Conservation (phyloP, 2,888 invertebrate species). For the Chorisops tibialis region DNA sequence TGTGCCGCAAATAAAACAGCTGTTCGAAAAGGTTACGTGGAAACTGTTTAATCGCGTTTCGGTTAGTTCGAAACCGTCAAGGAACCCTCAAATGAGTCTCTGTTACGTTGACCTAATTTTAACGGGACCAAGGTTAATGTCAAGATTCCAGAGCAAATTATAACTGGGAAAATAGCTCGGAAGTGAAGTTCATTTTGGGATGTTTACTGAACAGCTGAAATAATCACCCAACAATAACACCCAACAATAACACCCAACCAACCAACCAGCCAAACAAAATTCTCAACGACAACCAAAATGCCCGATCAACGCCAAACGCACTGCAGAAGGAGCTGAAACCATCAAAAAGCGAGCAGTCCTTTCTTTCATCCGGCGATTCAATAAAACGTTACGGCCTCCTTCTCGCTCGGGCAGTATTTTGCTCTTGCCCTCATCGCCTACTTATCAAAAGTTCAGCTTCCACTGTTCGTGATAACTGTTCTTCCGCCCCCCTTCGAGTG, state of each 20-base stretch:
- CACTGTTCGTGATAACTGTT: no score
- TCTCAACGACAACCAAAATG: no score
- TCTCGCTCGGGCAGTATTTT: no score
- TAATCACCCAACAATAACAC: conserved; percentile 7
- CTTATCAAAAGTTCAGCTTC: no score
- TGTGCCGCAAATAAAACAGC: no score
- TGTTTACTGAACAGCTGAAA: conserved; percentile 9
- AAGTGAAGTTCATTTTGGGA: conserved; percentile 10
- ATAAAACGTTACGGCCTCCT: no score
- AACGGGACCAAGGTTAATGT: conserved; percentile 26
- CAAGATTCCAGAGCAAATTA: conserved; percentile 16
- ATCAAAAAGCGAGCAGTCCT: not conserved
- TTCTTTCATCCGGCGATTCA: no score
- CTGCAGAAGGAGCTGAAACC: no score
- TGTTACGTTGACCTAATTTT: conserved; percentile 28
- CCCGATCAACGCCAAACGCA: no score
- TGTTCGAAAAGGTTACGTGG: not conserved
- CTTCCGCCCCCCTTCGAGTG: no score
- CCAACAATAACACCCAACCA: not conserved
- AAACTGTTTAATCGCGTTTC: not conserved
- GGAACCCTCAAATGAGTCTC: conserved; percentile 4
- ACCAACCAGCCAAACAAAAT: not conserved
- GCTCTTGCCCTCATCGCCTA: no score
- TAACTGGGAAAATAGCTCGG: conserved; percentile 20
- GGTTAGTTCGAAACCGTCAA: not conserved